Percentiles rank a stretch among this genome's conserved stretches.
Evolutionary conservation across 2,113 vertebrate species (phyloP).

Genomic region (Centropus unirufus): DNA sequence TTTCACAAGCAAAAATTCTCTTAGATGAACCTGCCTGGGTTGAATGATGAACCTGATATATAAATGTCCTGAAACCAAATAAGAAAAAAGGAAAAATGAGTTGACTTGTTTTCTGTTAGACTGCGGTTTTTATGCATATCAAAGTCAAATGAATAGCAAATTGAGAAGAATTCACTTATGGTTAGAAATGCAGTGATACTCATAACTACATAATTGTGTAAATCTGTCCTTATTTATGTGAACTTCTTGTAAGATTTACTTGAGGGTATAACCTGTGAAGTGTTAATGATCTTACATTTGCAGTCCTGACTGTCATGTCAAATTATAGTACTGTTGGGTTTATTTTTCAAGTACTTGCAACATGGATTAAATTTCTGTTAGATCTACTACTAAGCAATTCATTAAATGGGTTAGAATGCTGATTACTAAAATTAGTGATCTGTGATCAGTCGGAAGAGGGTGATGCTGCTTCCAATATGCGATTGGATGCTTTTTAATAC

Average conservation of each 20-base stretch:
- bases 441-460: neutral
- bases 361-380: conserved; percentile 58
- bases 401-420: conserved; percentile 27
- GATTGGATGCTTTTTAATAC: neutral
- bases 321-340: conserved; percentile 63
- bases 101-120: conserved; percentile 73
- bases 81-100: conserved; percentile 62
- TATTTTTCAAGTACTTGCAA: conserved; percentile 70
- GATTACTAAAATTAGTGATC: conserved; percentile 39
- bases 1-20: conserved; percentile 74
- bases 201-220: conserved; percentile 74
- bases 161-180: conserved; percentile 64
- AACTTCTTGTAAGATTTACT: conserved; percentile 75
- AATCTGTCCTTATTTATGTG: conserved; percentile 76
- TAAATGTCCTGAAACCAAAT: conserved; percentile 76
- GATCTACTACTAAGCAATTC: conserved; percentile 39
- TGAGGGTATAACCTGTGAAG: conserved; percentile 76
- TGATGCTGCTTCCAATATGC: neutral
- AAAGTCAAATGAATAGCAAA: conserved; percentile 72
- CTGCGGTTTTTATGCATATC: conserved; percentile 70
- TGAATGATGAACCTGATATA: conserved; percentile 59
- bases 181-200: conserved; percentile 67
- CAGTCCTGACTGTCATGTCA: conserved; percentile 71
- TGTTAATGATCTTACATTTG: conserved; percentile 75
- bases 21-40: conserved; percentile 58